Evolutionary conservation across 92 coral and sea anemone genomes (phyloP), one percentile per base, ranked within the genome.

Genomic region (Zoanthus sociatus): DNA sequence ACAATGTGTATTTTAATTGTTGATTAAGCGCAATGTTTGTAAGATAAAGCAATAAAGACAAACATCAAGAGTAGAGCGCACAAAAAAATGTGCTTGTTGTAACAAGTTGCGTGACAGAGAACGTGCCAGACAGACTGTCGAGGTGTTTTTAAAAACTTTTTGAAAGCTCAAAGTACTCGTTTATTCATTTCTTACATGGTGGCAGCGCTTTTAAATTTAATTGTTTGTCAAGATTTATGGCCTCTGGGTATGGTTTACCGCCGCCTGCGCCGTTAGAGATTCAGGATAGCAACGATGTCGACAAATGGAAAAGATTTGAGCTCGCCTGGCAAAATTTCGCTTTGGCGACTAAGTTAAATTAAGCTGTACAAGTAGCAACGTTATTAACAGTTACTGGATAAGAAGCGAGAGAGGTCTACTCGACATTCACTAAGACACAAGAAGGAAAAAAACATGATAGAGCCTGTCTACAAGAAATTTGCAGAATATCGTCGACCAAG

Each of bases 401-500:
- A 82, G 91, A 88, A 82, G 91, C 91, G 67, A 84, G 91, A 88
- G 91, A 74, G 10, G 91, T 88, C 76, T 88, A 58, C 51, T 71
- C 68, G 51, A 83, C 81, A 15, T 74, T 88, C 37, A 86, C 78
- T 73, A 60, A n/a, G 78, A 73, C 78, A 0, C 20, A 46, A 45
- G 78, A 70, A 37, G 12, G 54, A 50, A 72, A 72, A 72, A 72
- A 9, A 53, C 76, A 72, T 42, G 21, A 72, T 72, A 72, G 51
- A 9, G 76, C 76, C 51, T 72, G 76, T 72, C 76, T 72, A 42
- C 47, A 1, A 77, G 82, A 21, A 77, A 11, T 83, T 91, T 44
- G 88, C 66, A 2, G 83, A 92, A 7, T 87, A 92, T 50, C 90
- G 95, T 58, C 89, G 90, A 47, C 92, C 93, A 3, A 87, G 91